phyloP scores from a whole-genome alignment of 1,140 invertebrate species.

The Stenopsyche tienmushanensis region DNA sequence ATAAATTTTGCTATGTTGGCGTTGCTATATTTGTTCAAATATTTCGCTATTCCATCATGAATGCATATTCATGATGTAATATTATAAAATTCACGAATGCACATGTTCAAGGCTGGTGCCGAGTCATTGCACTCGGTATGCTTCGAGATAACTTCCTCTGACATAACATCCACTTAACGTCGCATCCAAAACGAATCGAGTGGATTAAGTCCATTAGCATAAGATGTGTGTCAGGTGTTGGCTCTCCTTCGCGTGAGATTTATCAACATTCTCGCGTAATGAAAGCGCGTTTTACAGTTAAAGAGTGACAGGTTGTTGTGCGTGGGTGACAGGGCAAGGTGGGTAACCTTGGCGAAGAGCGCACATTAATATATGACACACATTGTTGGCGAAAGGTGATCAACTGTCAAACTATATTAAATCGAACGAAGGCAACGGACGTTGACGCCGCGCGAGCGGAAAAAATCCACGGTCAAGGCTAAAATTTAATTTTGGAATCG shows the following conservation, averaged over 20 bases:
- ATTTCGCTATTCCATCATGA: too few species aligned
- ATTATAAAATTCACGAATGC: too few species aligned
- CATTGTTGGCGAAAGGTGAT: conserved; percentile 8
- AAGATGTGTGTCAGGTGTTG: conserved; percentile 28
- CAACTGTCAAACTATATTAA: too few species aligned
- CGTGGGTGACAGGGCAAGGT: conserved; percentile 12
- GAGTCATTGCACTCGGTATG: conserved; percentile 9
- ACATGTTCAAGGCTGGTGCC: too few species aligned
- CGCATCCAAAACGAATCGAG: conserved; percentile 10
- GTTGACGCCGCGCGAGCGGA: neutral
- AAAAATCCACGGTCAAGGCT: neutral
- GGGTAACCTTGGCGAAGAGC: neutral
- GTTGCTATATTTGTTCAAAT: too few species aligned
- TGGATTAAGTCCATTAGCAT: conserved; percentile 22
- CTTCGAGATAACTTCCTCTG: neutral
- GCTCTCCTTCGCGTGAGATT: conserved; percentile 21
- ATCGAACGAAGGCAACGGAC: neutral
- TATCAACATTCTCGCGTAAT: conserved; percentile 3
- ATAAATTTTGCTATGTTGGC: too few species aligned
- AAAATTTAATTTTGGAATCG: neutral
- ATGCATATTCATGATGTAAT: too few species aligned
- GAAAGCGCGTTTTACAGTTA: conserved; percentile 24
- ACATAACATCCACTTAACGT: conserved; percentile 9
- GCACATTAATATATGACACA: conserved; percentile 18
- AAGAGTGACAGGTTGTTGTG: neutral